Conservation (phyloP, 1,140 invertebrate species). For the Scaptomyza hsui region DNA sequence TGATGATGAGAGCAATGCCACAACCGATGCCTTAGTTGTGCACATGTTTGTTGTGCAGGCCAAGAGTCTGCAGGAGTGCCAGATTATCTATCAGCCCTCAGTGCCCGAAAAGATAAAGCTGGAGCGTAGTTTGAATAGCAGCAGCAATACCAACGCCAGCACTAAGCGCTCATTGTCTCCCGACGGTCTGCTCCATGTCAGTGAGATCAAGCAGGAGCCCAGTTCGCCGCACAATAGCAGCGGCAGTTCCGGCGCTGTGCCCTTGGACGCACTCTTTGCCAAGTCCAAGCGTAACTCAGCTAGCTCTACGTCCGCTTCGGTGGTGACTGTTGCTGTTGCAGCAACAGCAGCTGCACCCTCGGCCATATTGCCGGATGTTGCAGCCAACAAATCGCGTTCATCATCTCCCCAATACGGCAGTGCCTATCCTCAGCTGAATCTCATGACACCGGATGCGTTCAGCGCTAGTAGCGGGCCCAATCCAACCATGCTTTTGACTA, state of each 20-base stretch:
- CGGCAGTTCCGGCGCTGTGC: constrained; percentile 46
- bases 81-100: constrained; percentile 90
- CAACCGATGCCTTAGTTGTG: constrained; percentile 86
- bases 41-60: constrained; percentile 94
- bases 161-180: constrained; percentile 52
- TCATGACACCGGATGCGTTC: constrained; percentile 96
- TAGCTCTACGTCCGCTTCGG: constrained; percentile 45
- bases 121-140: constrained; percentile 61
- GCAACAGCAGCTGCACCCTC: constrained; percentile 60
- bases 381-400: constrained; percentile 49
- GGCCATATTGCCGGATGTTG: constrained; percentile 46
- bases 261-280: constrained; percentile 56
- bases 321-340: constrained; percentile 71
- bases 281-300: constrained; percentile 53
- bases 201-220: constrained; percentile 55
- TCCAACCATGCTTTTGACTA: constrained; percentile 47
- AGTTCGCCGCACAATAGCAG: constrained; percentile 49
- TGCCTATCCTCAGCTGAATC: constrained; percentile 84
- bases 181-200: constrained; percentile 40
- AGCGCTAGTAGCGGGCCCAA: constrained; percentile 85
- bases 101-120: constrained; percentile 52
- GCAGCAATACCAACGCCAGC: constrained; percentile 41
- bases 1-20: constrained; percentile 79
- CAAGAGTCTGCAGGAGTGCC: constrained; percentile 94
- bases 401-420: constrained; percentile 62